Conservation (phyloP, 2,113 vertebrate genomes). For the Emberiza fucata region DNA sequence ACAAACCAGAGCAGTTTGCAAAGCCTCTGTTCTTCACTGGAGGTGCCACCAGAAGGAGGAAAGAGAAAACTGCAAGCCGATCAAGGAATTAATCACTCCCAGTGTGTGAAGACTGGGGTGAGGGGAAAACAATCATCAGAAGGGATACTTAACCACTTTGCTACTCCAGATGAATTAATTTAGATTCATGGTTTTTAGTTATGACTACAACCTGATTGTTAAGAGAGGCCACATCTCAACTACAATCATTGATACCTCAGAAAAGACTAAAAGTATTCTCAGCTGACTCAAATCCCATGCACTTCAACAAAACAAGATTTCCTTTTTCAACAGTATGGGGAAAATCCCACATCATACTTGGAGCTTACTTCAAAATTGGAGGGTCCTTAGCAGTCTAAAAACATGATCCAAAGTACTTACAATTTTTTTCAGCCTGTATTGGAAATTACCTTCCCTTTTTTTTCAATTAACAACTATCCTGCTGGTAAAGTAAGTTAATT, state of each 20-base stretch:
- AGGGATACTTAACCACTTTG: not conserved
- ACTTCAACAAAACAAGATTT: not conserved
- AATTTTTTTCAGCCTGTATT: not conserved
- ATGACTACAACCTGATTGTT: not conserved
- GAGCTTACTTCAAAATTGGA: not conserved
- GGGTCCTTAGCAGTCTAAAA: not conserved
- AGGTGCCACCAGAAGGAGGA: not conserved
- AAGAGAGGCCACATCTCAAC: not conserved
- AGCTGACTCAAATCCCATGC: not conserved
- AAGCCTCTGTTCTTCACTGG: not conserved
- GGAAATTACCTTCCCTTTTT: not conserved
- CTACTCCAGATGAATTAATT: not conserved
- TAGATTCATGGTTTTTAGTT: not conserved
- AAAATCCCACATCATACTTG: not conserved
- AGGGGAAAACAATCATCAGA: not conserved
- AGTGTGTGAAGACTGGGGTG: fast-evolving
- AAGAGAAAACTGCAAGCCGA: not conserved
- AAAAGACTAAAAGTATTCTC: not conserved
- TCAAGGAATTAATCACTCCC: not conserved
- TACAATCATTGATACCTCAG: not conserved
- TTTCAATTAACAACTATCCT: not conserved
- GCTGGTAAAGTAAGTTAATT: not conserved
- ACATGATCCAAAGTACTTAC: not conserved
- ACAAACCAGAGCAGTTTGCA: not conserved
- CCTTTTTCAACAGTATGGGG: not conserved